Percentiles rank a stretch among this genome's conserved stretches.
Evolutionary conservation across 2,888 invertebrate species (phyloP).

Genomic region (Fragum whitleyi): DNA sequence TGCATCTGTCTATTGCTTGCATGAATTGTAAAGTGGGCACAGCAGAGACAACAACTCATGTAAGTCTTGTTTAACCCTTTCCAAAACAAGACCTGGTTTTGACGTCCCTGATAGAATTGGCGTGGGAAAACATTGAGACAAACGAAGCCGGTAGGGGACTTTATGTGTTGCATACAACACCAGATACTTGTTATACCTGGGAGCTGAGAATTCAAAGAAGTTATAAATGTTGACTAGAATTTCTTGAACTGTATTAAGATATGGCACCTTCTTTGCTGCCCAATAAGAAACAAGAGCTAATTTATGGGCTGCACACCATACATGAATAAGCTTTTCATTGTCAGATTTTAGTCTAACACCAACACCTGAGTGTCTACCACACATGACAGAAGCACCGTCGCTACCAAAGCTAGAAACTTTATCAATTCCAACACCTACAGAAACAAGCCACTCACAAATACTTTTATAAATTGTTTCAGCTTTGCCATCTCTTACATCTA

Average conservation of each 20-base stretch:
- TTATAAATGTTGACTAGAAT: slow-evolving; percentile 31
- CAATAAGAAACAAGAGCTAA: slow-evolving; percentile 40
- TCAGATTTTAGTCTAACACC: slow-evolving; percentile 24
- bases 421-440: slow-evolving; percentile 18
- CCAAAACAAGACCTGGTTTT: too few species aligned
- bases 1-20: too few species aligned
- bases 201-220: slow-evolving; percentile 17
- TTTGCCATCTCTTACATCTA: slow-evolving; percentile 26
- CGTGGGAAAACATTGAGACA: too few species aligned
- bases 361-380: slow-evolving; percentile 23
- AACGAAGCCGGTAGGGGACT: too few species aligned
- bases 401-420: slow-evolving; percentile 38
- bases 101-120: too few species aligned
- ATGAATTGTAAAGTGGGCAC: too few species aligned
- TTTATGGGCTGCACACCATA: slow-evolving; percentile 50
- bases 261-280: slow-evolving; percentile 30
- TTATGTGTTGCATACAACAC: too few species aligned
- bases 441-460: slow-evolving; percentile 26
- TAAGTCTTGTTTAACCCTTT: too few species aligned
- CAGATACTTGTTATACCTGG: too few species aligned
- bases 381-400: slow-evolving; percentile 42
- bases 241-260: slow-evolving; percentile 29
- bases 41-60: too few species aligned
- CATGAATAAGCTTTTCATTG: slow-evolving; percentile 40
- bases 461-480: slow-evolving; percentile 42